These are phyloP conservation scores for Hemiprocne comata DNA, from an alignment of 2,113 vertebrate genomes.

Conservation along the genomic window DNA sequence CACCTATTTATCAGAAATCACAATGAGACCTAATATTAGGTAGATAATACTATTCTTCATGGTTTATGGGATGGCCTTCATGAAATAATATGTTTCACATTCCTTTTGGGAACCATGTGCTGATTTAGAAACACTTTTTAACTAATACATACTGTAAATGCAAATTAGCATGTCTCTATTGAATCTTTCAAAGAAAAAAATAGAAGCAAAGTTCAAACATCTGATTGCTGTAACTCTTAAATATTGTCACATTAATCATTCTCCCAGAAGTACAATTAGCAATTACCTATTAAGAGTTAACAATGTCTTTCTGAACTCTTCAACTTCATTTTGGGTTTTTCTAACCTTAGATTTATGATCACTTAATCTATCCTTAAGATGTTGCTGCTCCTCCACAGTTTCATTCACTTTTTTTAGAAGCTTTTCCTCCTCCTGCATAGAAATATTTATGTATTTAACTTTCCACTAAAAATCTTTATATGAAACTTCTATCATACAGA, in stretches of 20 bases:
- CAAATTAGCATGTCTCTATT: background rate
- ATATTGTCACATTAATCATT: background rate
- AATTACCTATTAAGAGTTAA: slow-evolving; percentile 82
- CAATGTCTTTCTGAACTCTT: slow-evolving; percentile 78
- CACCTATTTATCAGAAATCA: no score
- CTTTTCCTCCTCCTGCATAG: slow-evolving; percentile 80
- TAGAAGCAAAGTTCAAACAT: background rate
- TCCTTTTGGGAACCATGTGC: background rate
- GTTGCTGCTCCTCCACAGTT: slow-evolving; percentile 70
- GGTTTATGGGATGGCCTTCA: background rate
- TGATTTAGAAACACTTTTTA: background rate
- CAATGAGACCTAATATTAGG: background rate
- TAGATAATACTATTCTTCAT: background rate
- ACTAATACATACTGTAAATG: background rate
- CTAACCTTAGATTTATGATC: slow-evolving; percentile 75
- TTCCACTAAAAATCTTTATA: background rate
- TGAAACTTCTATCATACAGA: background rate
- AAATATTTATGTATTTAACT: slow-evolving; percentile 2
- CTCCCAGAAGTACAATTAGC: background rate
- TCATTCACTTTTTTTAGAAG: slow-evolving; percentile 78
- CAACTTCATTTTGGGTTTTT: slow-evolving; percentile 79
- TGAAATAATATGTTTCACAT: background rate
- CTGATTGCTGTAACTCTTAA: background rate
- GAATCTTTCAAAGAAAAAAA: background rate
- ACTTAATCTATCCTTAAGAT: slow-evolving; percentile 73